Percentiles rank a stretch among this genome's conserved stretches.
Evolutionary conservation across 2,797 vertebrate genomes (phyloP).

Genomic region (Epinephelus coioides): DNA sequence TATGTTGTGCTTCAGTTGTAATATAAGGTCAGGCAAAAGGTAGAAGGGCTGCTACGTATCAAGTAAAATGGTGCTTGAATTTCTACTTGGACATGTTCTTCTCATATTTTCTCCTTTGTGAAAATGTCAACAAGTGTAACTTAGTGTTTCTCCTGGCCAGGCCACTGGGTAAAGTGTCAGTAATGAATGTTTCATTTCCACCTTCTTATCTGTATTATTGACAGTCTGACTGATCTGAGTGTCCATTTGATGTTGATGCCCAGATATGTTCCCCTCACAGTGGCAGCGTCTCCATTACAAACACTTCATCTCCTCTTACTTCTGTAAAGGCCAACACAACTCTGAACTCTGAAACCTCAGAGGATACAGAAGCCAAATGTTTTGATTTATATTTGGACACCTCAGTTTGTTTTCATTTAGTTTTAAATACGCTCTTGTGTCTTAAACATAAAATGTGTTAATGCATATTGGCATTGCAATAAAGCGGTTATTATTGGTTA

Average conservation of each 20-base stretch:
- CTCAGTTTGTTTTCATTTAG: not conserved
- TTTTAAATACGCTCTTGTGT: not conserved
- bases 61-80: not conserved
- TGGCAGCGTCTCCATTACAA: conserved; percentile 30
- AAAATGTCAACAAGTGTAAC: not conserved
- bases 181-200: not conserved
- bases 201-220: not conserved
- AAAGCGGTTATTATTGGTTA: not conserved
- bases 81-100: conserved; percentile 1
- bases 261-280: conserved; percentile 4
- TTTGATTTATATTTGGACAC: conserved; percentile 17
- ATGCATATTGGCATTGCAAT: not conserved
- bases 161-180: not conserved
- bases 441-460: not conserved
- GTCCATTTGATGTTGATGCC: conserved; percentile 15
- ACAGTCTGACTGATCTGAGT: conserved; percentile 3
- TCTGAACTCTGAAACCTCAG: not conserved
- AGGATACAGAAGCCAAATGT: not conserved
- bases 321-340: conserved; percentile 18
- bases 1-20: conserved; percentile 11
- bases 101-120: conserved; percentile 5
- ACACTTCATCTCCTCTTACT: conserved; percentile 4
- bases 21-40: conserved; percentile 26
- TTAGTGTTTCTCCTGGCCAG: not conserved
- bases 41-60: not conserved